These are phyloP conservation scores for Leptinotarsa peninsularis DNA, from an alignment of 2,888 invertebrate genomes.

Conservation along the genomic window DNA sequence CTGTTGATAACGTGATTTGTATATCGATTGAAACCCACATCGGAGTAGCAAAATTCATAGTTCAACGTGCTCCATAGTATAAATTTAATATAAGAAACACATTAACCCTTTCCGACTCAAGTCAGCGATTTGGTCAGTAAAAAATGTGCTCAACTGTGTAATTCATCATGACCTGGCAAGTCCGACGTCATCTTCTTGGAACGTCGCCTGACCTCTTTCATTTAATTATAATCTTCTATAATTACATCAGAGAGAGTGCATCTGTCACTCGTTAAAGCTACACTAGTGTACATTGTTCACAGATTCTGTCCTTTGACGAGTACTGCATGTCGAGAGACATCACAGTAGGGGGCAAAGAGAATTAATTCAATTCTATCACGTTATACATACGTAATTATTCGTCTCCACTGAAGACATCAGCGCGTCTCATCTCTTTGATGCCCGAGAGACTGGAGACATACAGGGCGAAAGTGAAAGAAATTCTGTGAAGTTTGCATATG, in stretches of 20 bases:
- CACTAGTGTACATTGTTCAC: background rate
- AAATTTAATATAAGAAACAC: too few relatives aligned
- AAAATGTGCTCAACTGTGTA: too few relatives aligned
- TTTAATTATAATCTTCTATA: conserved; percentile 31
- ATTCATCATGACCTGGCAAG: background rate
- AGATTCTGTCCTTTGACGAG: background rate
- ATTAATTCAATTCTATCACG: conserved; percentile 7
- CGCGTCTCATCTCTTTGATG: conserved; percentile 10
- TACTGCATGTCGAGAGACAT: background rate
- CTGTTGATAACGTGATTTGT: too few relatives aligned
- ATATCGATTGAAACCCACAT: too few relatives aligned
- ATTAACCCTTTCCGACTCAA: too few relatives aligned
- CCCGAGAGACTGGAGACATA: background rate
- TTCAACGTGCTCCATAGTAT: too few relatives aligned
- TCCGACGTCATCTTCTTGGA: background rate
- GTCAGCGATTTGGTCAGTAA: too few relatives aligned
- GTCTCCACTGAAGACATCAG: conserved; percentile 12
- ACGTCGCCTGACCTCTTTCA: conserved; percentile 23
- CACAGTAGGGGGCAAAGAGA: conserved; percentile 2
- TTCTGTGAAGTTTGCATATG: background rate
- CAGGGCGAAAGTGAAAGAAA: background rate
- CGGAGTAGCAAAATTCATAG: too few relatives aligned
- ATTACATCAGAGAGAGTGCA: conserved; percentile 28
- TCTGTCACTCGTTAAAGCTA: conserved; percentile 27
- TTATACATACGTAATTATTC: conserved; percentile 16